Percentiles rank a stretch among this genome's conserved stretches.
These are phyloP conservation scores for Hippolais icterina DNA, from an alignment of 2,113 vertebrate species.

Conservation along the genomic window DNA sequence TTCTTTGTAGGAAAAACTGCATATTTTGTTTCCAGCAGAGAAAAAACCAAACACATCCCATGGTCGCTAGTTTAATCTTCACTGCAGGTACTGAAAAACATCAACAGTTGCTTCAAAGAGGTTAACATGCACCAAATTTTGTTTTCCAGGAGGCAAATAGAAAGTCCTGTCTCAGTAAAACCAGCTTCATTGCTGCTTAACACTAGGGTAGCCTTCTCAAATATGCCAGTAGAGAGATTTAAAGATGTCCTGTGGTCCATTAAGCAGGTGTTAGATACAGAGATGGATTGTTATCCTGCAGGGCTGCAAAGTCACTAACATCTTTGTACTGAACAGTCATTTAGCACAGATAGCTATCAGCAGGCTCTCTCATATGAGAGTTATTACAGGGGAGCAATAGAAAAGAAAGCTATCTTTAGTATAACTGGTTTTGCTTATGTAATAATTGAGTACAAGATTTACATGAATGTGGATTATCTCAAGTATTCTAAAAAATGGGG, in stretches of 20 bases:
- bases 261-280: slow-evolving; percentile 17
- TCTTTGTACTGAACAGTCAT: slow-evolving; percentile 34
- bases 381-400: background rate
- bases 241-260: slow-evolving; percentile 20
- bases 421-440: background rate
- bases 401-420: background rate
- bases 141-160: background rate
- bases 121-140: background rate
- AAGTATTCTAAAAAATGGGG: background rate
- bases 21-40: background rate
- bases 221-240: slow-evolving; percentile 38
- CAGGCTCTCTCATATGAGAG: background rate
- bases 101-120: background rate
- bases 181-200: background rate
- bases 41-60: background rate
- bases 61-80: slow-evolving; percentile 1
- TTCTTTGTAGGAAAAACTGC: background rate
- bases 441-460: background rate
- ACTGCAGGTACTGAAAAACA: background rate
- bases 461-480: background rate
- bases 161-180: background rate
- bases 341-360: slow-evolving; percentile 10
- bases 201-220: background rate
- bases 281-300: background rate
- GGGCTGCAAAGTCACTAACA: background rate